Evolutionary conservation across 2,113 vertebrate genomes (phyloP).

Genomic region (Motacilla alba): DNA sequence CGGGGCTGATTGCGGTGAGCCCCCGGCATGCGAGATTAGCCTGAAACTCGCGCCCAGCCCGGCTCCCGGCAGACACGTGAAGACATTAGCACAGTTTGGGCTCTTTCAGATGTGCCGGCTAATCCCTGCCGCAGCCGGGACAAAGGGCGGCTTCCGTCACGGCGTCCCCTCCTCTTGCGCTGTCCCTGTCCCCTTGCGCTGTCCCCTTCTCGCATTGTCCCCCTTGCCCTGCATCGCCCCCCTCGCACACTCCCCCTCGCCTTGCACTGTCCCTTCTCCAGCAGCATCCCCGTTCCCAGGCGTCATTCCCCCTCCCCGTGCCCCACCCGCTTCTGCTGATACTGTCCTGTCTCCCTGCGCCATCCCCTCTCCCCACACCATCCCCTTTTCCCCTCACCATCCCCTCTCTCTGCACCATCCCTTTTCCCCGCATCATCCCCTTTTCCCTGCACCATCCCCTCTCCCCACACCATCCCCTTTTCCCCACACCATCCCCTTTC

Average conservation of each 20-base stretch:
- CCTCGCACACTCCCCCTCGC: too few relatives aligned
- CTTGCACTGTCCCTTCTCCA: neutral
- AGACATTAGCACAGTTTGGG: constrained; percentile 49
- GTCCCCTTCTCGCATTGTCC: accelerated
- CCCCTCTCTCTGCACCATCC: too few relatives aligned
- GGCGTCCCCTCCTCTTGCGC: neutral
- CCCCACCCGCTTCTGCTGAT: neutral
- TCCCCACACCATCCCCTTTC: neutral
- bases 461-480: too few relatives aligned
- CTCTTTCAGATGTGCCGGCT: constrained; percentile 23
- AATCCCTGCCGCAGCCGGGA: constrained; percentile 1
- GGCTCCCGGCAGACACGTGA: neutral
- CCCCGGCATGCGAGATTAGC: neutral
- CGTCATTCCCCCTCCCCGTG: too few relatives aligned
- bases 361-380: too few relatives aligned
- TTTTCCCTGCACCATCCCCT: too few relatives aligned
- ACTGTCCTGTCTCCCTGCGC: too few relatives aligned
- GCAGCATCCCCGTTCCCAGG: too few relatives aligned
- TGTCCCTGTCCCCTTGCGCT: accelerated
- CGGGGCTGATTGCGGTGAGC: neutral
- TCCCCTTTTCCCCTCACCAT: too few relatives aligned
- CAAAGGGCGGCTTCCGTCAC: constrained; percentile 25
- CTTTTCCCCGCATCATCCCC: too few relatives aligned
- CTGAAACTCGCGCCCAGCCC: neutral
- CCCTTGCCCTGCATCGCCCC: neutral